Evolutionary conservation across 2,888 invertebrate genomes (phyloP), one percentile per base, ranked within the genome.

Genomic region (Cephus spinipes): DNA sequence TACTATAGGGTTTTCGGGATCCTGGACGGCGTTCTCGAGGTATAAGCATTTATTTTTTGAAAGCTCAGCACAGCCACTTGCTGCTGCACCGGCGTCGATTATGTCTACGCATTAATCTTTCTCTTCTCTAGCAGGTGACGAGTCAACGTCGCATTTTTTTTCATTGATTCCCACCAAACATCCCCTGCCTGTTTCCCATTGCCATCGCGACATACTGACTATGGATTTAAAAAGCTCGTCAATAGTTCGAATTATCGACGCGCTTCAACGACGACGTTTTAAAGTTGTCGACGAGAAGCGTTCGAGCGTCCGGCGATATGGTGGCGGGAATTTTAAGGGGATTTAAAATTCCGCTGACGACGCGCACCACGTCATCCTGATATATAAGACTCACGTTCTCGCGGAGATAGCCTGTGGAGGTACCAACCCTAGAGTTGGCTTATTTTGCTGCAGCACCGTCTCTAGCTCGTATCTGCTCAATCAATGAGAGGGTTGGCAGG

Each of bases 271-370:
- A 55, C 23, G 55, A 55, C 9, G 55, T 55, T 55, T 55, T 55
- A 55, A 55, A 23, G 23, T 55, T 9, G 55, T 32, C 68, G 75
- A 33, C 73, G 77, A 73, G 75, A 79, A 73, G 77, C 77, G 75
- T 73, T 79, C 55, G 77, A 71, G 75, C 73, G 77, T 79, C 77
- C 75, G 30, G 69, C 71, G 73, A 55, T 33, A 69, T 36, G 68
- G 68, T 73, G 55, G 40, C 31, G 34, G 69, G 80, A 81, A 80
- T 86, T 87, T 86, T 81, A 84, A 83, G 79, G 82, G 82, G 85
- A 87, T 87, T 87, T 87, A 83, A 85, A 87, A 87, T 87, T 87
- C 84, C 79, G 83, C 87, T 87, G 87, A 87, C 87, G 84, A 80
- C 74, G 82, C 81, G 79, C 15, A 55, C 55, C 55, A 76, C 78